Base-by-base conservation (phyloP, 1,140 invertebrate species). In the Helicoverpa zea region DNA sequence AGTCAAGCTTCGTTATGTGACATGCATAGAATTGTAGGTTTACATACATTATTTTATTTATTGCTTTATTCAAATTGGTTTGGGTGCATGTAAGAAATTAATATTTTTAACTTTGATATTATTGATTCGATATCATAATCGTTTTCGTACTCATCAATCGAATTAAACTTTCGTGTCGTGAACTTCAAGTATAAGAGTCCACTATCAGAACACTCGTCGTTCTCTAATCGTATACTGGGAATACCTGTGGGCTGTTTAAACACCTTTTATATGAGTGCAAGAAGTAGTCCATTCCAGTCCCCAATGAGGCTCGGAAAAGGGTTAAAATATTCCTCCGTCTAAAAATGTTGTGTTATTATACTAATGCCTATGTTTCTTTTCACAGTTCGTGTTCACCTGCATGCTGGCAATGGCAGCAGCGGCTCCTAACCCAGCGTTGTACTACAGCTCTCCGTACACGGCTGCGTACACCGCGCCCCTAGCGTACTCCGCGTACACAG, bases 401-500 rank as follows among this genome's bases (percentile, higher is more conserved):
- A 12, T 75, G 7, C 56, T 75, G 35, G 73, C 56, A 7, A 12
- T 58, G 35, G 56, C 30, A 23, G 13, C 23, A 16, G 73, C 73
- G 18, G 58, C 47, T 1, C 73, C 73, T 2, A 23, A 75, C 3
- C 73, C 73, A 5, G 56, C 30, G 7, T 1, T 75, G 16, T 18
- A 12, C 18, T 59, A 23, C 56, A 74, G 52, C 70, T 9, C 54
- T 9, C 16, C 54, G 2, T 74, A 74, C 30, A 52, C 68, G 10
- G 47, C 68, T 14, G 64, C 64, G 14, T 72, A 72, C 68, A 49
- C 35, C 43, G 49, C 68, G n/a, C 49, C 68, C 10, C 12, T 54
- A n/a, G 86, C 90, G 0, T 85, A 93, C 78, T 85, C 90, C 18
- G 83, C 88, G 2, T 91, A 90, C 87, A 88, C 89, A 64, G 87